Evolutionary conservation across 1,140 invertebrate species (phyloP).

Genomic region (Protaetia brevitarsis): DNA sequence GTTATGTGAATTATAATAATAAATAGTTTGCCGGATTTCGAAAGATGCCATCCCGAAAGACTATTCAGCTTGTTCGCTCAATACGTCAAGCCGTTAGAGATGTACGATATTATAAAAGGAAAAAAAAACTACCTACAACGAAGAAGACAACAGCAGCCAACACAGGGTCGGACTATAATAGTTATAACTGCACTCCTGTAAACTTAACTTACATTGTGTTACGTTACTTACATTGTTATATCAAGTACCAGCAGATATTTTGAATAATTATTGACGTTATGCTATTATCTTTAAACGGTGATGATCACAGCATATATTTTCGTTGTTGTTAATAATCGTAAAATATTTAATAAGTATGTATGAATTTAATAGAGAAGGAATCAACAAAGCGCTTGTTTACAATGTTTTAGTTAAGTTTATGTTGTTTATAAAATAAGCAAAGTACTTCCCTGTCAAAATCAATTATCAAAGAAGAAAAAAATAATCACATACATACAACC

Average conservation of each 20-base stretch:
- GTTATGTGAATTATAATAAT: slow-evolving; percentile 13
- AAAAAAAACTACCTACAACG: not conserved
- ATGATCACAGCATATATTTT: too few relatives aligned
- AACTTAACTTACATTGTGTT: too few relatives aligned
- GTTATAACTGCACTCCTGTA: too few relatives aligned
- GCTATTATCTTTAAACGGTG: too few relatives aligned
- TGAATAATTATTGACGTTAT: too few relatives aligned
- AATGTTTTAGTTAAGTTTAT: not conserved
- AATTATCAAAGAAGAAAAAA: not conserved
- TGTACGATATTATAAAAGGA: not conserved
- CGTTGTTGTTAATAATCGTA: too few relatives aligned
- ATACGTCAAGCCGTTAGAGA: not conserved
- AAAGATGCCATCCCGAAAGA: not conserved
- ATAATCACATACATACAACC: not conserved
- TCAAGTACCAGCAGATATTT: too few relatives aligned
- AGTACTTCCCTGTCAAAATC: slow-evolving; percentile 1
- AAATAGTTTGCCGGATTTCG: slow-evolving; percentile 6
- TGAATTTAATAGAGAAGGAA: too few relatives aligned
- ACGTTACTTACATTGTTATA: too few relatives aligned
- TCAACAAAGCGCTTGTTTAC: too few relatives aligned
- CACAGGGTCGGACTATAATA: not conserved
- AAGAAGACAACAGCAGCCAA: not conserved
- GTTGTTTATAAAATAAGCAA: not conserved
- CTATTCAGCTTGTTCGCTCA: not conserved
- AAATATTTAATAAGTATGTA: too few relatives aligned